Conservation (phyloP, 2,113 vertebrate species). For the Girardinichthys multiradiatus region DNA sequence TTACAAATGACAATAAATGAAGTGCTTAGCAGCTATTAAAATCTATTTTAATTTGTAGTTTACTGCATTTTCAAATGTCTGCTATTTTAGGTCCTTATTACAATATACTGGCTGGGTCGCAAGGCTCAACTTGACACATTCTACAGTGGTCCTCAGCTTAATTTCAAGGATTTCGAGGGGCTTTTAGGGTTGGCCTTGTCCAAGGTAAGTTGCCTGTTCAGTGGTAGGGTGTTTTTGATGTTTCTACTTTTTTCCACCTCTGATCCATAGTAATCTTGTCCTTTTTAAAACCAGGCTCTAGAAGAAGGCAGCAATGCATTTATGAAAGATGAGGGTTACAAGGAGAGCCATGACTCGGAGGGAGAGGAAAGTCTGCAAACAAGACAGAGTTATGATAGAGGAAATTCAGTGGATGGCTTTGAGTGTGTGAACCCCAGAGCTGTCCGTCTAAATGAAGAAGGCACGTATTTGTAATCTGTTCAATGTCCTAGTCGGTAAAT, state of each 20-base stretch:
- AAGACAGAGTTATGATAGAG: constrained; percentile 76
- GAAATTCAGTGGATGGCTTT: constrained; percentile 85
- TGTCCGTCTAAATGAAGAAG: constrained; percentile 84
- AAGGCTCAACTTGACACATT: constrained; percentile 86
- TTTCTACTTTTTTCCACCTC: not conserved
- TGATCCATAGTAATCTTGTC: not conserved
- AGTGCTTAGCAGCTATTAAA: not conserved
- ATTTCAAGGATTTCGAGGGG: constrained; percentile 94
- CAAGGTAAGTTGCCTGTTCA: constrained; percentile 48
- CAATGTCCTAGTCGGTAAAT: not conserved
- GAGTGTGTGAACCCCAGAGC: constrained; percentile 83
- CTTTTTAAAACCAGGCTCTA: constrained; percentile 61
- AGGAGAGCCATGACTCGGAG: constrained; percentile 84
- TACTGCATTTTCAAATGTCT: not conserved
- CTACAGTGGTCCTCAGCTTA: constrained; percentile 90
- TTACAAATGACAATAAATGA: too few relatives aligned
- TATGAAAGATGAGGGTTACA: constrained; percentile 84
- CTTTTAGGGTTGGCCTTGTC: constrained; percentile 81
- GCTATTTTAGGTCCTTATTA: constrained; percentile 91
- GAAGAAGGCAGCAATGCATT: constrained; percentile 76
- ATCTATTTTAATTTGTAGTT: not conserved
- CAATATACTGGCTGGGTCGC: constrained; percentile 95
- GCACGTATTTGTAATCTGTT: constrained; percentile 59
- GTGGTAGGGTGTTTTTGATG: not conserved
- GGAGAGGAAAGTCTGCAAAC: constrained; percentile 69